Evolutionary conservation across 2,888 invertebrate species (phyloP), one percentile per base, ranked within the genome.

Genomic region (Pediacus dermestoides): DNA sequence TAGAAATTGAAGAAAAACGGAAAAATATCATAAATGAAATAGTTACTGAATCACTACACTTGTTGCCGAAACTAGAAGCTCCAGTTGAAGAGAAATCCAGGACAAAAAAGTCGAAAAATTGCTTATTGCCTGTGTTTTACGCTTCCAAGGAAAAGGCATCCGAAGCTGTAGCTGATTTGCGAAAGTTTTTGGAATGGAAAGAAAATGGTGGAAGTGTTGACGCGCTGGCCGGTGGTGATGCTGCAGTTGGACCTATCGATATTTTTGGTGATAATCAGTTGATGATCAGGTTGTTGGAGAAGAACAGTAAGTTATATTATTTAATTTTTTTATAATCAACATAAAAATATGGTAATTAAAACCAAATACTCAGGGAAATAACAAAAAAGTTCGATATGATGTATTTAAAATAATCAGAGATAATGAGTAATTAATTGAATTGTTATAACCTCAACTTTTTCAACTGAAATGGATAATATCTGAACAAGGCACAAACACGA

Each of bases 271-370:
- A 40, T 3, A 41, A 48, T 7, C 33, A 48, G 4, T 50, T 57
- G 15, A 53, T 62, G 34, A 34, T 50, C 4, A 45, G 54, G 12
- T 12, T 66, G 14, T 30, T 65, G 6, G 26, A 54, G n/a, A 15
- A 46, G 25, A 65, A 66, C 49, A 44, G 66, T 65, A 52, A 57
- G 58, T n/a, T n/a, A n/a, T n/a, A n/a, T n/a, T n/a, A n/a, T n/a
- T n/a, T n/a, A n/a, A n/a, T n/a, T n/a, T n/a, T n/a, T n/a, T n/a
- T n/a, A n/a, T n/a, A n/a, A n/a, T n/a, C n/a, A n/a, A n/a, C n/a
- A n/a, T n/a, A n/a, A n/a, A n/a, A n/a, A n/a, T n/a, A n/a, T n/a
- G n/a, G n/a, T n/a, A n/a, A n/a, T n/a, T n/a, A n/a, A n/a, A n/a
- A n/a, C n/a, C n/a, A n/a, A n/a, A n/a, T n/a, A n/a, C n/a, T n/a